These are phyloP conservation scores for Mormyrops attenuatus DNA, from an alignment of 2,797 vertebrate genomes.

Conservation along the genomic window DNA sequence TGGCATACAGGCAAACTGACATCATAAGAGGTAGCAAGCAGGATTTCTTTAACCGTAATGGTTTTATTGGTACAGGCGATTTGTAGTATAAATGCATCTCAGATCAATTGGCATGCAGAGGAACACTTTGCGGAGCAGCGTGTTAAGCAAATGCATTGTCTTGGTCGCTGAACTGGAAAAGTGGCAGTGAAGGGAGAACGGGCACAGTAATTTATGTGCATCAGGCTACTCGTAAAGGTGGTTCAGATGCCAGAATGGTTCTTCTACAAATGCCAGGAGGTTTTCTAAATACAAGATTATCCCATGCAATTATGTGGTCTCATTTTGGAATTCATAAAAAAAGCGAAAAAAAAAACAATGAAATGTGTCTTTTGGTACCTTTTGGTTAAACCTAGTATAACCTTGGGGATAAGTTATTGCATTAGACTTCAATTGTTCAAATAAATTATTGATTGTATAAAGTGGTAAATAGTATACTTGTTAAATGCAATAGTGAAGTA, in stretches of 20 bases:
- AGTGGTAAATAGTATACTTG: background rate
- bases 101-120: conserved; percentile 99
- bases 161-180: conserved; percentile 87
- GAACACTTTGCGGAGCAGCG: conserved; percentile 96
- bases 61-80: conserved; percentile 98
- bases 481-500: background rate
- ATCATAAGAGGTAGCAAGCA: conserved; percentile 57
- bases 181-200: conserved; percentile 53
- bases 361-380: background rate
- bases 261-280: background rate
- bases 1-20: conserved; percentile 96
- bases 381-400: background rate
- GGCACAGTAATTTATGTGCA: conserved; percentile 85
- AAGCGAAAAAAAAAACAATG: background rate
- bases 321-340: background rate
- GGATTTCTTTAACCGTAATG: conserved; percentile 81
- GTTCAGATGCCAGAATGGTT: conserved; percentile 69
- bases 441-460: background rate
- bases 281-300: background rate
- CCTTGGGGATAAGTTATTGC: background rate
- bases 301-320: background rate
- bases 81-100: conserved; percentile 99
- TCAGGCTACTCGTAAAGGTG: conserved; percentile 87
- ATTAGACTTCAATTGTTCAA: background rate
- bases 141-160: conserved; percentile 93